Base-by-base conservation (phyloP, 2,888 invertebrate species). In the Sylvicola cinctus region DNA sequence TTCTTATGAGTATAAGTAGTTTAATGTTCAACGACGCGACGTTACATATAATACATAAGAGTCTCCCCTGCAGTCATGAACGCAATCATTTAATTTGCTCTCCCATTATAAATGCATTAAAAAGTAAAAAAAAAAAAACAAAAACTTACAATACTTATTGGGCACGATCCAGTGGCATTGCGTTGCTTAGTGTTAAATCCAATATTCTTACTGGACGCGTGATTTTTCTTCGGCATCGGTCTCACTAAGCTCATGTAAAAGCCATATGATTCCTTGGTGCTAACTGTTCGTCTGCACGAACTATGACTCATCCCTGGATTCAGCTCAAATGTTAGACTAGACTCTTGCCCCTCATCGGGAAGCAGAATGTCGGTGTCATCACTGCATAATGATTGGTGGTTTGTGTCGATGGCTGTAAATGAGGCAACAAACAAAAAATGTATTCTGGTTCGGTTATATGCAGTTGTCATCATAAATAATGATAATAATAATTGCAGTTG, bases 251-350 rank as follows among this genome's bases (percentile, higher is more conserved):
- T 49, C 37, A 57, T 50, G 25, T 57, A 52, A 39, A 57, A 55
- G 10, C 57, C 56, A 37, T 54, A 51, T 33, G 46, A 48, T 35
- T 50, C 45, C 30, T 56, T 54, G 15, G 57, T 54, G 29, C 49
- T 53, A 32, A 57, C 38, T 30, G 51, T 54, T 35, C 55, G 49
- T 32, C 51, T 49, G 36, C 57, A 57, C 27, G 48, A 49, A 31
- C 46, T 44, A 26, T 41, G 39, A 10, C 46, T 47, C 33, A 43
- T 42, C 10, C 13, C 28, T 33, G 54, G 46, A 39, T 53, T 49
- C 34, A 57, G 49, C 40, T 57, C 54, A 32, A 57, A 49, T 40
- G 53, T 50, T 12, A 57, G 48, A 47, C 56, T 56, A 44, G 57
- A 57, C 44, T 54, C 51, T 37, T 49, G 51, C 39, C 57, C 55